These are phyloP conservation scores for Dasyurus viverrinus DNA, from an alignment of 2,113 vertebrate genomes.

Conservation along the genomic window DNA sequence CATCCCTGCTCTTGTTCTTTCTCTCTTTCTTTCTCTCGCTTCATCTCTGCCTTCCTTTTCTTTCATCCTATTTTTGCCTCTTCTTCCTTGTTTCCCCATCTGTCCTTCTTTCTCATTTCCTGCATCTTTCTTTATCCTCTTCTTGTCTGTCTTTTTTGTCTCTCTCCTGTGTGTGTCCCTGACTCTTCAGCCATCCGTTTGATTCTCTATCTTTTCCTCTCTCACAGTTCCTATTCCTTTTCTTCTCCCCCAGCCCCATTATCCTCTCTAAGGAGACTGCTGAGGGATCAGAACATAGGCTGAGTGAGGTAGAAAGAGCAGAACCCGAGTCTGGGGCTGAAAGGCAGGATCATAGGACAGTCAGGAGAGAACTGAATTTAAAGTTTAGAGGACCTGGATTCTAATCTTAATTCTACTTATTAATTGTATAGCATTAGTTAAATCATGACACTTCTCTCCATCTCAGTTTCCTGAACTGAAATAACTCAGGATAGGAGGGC, in stretches of 20 bases:
- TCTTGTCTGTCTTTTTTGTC: background rate
- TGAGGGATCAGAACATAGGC: background rate
- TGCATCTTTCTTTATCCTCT: background rate
- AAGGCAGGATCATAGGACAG: background rate
- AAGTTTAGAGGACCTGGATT: background rate
- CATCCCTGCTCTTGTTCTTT: background rate
- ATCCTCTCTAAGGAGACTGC: background rate
- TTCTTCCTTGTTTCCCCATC: background rate
- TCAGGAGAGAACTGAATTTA: background rate
- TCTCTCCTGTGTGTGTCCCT: background rate
- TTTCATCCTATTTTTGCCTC: background rate
- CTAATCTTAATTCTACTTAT: background rate
- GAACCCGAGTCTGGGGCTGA: background rate
- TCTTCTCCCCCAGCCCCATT: background rate
- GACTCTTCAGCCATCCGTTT: background rate
- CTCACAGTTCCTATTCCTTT: background rate
- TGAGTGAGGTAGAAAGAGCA: background rate
- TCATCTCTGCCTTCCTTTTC: background rate
- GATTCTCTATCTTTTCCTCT: background rate
- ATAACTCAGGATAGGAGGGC: background rate
- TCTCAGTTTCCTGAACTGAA: background rate
- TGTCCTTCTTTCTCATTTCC: background rate
- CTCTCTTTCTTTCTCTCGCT: background rate
- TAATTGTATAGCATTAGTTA: background rate
- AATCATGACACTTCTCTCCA: background rate